Evolutionary conservation across 64 coral and sea anemone species (phyloP).

Genomic region (Porites australiensis): DNA sequence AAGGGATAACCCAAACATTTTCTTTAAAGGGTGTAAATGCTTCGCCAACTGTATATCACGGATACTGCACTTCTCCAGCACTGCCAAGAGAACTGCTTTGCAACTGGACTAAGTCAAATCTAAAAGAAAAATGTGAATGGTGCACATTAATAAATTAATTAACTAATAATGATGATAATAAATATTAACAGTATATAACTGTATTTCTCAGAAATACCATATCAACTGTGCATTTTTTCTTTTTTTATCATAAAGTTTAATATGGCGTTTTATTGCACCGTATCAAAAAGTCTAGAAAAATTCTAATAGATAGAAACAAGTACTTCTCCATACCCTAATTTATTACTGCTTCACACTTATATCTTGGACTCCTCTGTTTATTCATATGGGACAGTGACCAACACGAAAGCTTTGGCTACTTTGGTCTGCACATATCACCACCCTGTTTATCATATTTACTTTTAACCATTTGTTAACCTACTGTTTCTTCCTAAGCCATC

Average conservation of each 20-base stretch:
- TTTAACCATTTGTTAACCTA: neutral
- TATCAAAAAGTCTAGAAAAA: neutral
- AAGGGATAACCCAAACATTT: conserved; percentile 7
- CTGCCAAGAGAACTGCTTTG: conserved; percentile 25
- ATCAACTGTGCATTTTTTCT: conserved; percentile 12
- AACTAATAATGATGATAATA: conserved; percentile 1
- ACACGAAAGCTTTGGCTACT: no score
- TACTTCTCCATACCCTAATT: conserved; percentile 16
- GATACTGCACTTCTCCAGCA: conserved; percentile 28
- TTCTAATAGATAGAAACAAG: conserved; percentile 7
- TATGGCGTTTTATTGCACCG: no score
- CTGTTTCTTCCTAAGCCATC: conserved; percentile 4
- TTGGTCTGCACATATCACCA: neutral
- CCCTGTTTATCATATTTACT: conserved; percentile 7
- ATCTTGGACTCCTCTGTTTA: no score
- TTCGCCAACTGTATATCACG: conserved; percentile 27
- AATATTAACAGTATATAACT: conserved; percentile 12
- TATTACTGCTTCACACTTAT: neutral
- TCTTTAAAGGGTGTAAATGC: conserved; percentile 37
- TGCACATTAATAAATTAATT: neutral
- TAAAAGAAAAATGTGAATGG: conserved; percentile 30
- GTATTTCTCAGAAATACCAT: conserved; percentile 12
- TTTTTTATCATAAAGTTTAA: neutral
- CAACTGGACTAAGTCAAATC: conserved; percentile 45
- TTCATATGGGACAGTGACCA: no score